Base-by-base conservation (phyloP, 2,797 vertebrate species). In the Sphaeramia orbicularis region DNA sequence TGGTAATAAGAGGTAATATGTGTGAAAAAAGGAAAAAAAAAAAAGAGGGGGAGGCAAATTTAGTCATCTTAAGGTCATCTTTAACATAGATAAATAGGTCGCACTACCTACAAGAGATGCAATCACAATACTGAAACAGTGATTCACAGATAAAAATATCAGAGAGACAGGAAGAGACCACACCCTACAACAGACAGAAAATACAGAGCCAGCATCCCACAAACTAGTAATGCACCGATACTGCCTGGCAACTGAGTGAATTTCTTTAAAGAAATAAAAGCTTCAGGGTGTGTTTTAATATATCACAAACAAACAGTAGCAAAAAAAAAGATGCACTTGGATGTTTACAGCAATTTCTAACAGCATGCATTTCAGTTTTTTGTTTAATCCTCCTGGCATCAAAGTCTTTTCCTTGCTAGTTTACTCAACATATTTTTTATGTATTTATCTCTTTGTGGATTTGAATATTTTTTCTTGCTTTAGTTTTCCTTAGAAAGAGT, bases 111-210 rank as follows among this genome's bases (percentile, higher is more conserved):
- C 1, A 9, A 57, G 21, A 27, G 8, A 57, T 65, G n/a, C 38
- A 18, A 40, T 61, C 57, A 57, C 54, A 51, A 70, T 48, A 40
- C 15, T 56, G 48, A 45, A 27, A 14, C 56, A 45, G 15, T 19
- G 41, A 76, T 49, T 53, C 54, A 68, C 49, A 65, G 45, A 48
- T 43, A 61, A 52, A 52, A 48, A 49, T 4, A 15, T 50, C 43
- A 56, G 36, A 55, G 55, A 76, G 61, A 69, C 59, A 50, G 37
- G 24, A 21, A 44, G 48, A 74, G 81, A 74, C 85, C 89, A 86
- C 87, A 67, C 87, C 90, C 86, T 83, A 18, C 13, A 41, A 41
- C 21, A 68, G 71, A 78, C 35, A 74, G 42, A 71, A 41, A 30
- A 68, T 18, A 45, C 15, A 71, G 15, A 60, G 32, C 8, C 7